Evolutionary conservation across 2,797 vertebrate genomes (phyloP), one percentile per base, ranked within the genome.

Genomic region (Malacoctenus gilli): DNA sequence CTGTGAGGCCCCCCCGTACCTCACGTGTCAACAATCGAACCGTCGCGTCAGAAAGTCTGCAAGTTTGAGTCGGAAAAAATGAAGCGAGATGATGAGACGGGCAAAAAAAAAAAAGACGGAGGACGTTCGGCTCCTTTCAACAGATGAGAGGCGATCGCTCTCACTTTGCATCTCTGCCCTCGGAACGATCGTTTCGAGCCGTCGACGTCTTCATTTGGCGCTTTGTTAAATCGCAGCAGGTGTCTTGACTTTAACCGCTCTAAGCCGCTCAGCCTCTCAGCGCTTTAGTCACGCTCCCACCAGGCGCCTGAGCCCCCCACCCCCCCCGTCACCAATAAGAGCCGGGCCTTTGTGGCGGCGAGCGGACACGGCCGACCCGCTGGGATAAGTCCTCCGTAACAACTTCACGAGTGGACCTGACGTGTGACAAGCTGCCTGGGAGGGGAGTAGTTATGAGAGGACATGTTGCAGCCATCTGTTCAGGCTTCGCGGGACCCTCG

Each of bases 211-310:
- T n/a, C n/a, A n/a, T n/a, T n/a, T 15, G 31, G 31, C 32, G 32
- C 42, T 59, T 42, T 67, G 49, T 77, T 40, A 38, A 62, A n/a
- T n/a, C 25, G 57, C 80, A 84, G 84, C 89, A 89, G 89, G 85
- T 89, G 88, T 80, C 76, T 68, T 68, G 75, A 82, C 68, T 81
- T 77, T 46, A 80, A 64, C 28, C 52, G 66, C 49, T 21, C 4
- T 78, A 86, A 88, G 74, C 79, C 22, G 77, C 80, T 88, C 83
- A 84, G 74, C 66, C 53, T 21, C 48, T 77, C 81, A 85, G 78
- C 78, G 39, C 75, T 82, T 90, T 88, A 77, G 89, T 88, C 79
- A 89, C 58, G 77, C 82, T 82, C 50, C 31, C 6, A 13, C 75
- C 79, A 84, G 71, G 25, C 79, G 88, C 83, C 87, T 87, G 79